Conservation (phyloP, 2,888 invertebrate species). For the Archaeoteleia sp. region DNA sequence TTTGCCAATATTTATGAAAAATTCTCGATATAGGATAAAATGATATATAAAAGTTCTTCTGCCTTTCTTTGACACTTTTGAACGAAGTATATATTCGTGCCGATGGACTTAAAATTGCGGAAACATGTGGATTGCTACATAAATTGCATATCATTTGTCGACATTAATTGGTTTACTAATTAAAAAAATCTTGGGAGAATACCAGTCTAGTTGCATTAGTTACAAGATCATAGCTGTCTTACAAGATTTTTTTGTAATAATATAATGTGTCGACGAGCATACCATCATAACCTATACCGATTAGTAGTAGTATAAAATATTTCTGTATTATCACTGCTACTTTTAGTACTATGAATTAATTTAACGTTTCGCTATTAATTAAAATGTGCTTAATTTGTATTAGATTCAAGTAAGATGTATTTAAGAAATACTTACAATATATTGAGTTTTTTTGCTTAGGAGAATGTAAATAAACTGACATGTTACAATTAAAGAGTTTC, state of each 20-base stretch:
- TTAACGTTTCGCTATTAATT: too few species aligned
- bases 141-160: background rate
- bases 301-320: too few species aligned
- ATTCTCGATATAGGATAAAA: slow-evolving; percentile 1
- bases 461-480: too few species aligned
- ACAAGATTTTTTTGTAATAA: slow-evolving; percentile 6
- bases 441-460: too few species aligned
- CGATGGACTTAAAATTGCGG: slow-evolving; percentile 29
- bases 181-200: background rate
- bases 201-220: background rate
- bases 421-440: too few species aligned
- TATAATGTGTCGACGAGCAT: slow-evolving; percentile 6
- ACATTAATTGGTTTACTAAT: background rate
- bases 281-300: too few species aligned
- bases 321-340: too few species aligned
- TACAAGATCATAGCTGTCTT: slow-evolving; percentile 24
- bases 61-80: background rate
- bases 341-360: too few species aligned
- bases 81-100: slow-evolving; percentile 13
- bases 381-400: too few species aligned
- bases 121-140: slow-evolving; percentile 50
- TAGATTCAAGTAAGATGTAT: too few species aligned
- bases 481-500: too few species aligned
- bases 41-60: too few species aligned
- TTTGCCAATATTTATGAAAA: slow-evolving; percentile 7